Evolutionary conservation across 2,888 invertebrate genomes (phyloP), one percentile per base, ranked within the genome.

Genomic region (Helobdella robusta): DNA sequence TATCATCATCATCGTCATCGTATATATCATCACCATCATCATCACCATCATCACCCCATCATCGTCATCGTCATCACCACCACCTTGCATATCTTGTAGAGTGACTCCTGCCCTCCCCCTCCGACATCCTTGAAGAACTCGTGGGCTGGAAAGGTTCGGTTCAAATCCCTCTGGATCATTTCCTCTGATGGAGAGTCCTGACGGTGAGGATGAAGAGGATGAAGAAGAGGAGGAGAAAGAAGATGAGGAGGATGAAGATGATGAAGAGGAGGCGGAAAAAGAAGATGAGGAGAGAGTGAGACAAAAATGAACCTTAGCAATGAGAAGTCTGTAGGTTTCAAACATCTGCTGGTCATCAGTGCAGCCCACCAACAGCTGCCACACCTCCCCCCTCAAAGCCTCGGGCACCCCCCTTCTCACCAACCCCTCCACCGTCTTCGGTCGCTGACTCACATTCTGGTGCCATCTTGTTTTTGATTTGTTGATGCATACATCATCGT

Each of bases 91-190:
- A 98, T 89, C 76, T 91, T 88, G 77, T 91, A 91, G 64, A 99
- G 83, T 18, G 92, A 88, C 81, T 97, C 95, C 81, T 98, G 98
- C 0, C 98, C 97, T 61, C 87, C 82, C 11, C 94, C 97, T 54
- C 94, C 93, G 32, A 86, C 88, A 80, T 94, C 92, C 79, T 90
- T 90, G 83, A 98, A 98, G 82, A 88, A 92, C 76, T 95, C 93
- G 81, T 99, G 95, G 36, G 95, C 98, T 11, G 98, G 97, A 82
- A 97, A 98, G 36, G 98, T 98, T 72, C 98, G 85, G 71, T 94
- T 92, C 70, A 98, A 94, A 80, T 98, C 98, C 64, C 97, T 84
- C 74, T 89, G 87, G 75, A 98, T 98, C 67, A 94, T 91, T 73
- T 89, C 87, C 78, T 98, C 98, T 79, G 89, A 91, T 62, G 87